Evolutionary conservation across 2,888 invertebrate species (phyloP).

Genomic region (Cyclophora albipunctata): DNA sequence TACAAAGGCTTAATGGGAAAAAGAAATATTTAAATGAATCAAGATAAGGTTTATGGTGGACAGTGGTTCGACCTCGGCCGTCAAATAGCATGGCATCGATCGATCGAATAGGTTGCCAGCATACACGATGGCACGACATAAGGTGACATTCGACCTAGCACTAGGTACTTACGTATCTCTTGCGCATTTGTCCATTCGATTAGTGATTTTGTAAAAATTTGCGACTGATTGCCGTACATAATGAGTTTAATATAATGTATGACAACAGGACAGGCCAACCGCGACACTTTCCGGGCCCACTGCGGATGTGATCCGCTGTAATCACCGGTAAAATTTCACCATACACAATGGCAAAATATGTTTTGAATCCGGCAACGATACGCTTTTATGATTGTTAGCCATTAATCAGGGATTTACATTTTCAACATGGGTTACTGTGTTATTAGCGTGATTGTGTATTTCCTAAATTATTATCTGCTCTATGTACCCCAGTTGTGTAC

Average conservation of each 20-base stretch:
- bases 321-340: constrained; percentile 71
- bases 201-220: too few relatives aligned
- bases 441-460: constrained; percentile 45
- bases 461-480: constrained; percentile 40
- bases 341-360: constrained; percentile 48
- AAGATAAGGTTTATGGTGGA: constrained; percentile 68
- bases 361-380: constrained; percentile 47
- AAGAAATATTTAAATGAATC: constrained; percentile 59
- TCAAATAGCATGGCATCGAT: constrained; percentile 67
- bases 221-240: too few relatives aligned
- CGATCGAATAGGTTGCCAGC: constrained; percentile 46
- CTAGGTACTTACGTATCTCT: too few relatives aligned
- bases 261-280: constrained; percentile 51
- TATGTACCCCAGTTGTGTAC: constrained; percentile 2
- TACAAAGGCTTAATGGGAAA: constrained; percentile 48
- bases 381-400: constrained; percentile 55
- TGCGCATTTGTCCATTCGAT: too few relatives aligned
- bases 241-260: constrained; percentile 12
- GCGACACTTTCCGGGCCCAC: constrained; percentile 63
- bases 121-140: constrained; percentile 29
- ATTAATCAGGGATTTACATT: constrained; percentile 55
- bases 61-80: constrained; percentile 70
- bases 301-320: constrained; percentile 66
- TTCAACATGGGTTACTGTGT: constrained; percentile 20
- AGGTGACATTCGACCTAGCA: too few relatives aligned